phyloP scores from a whole-genome alignment of 2,888 invertebrate genomes.

The Leptinotarsa peninsularis region DNA sequence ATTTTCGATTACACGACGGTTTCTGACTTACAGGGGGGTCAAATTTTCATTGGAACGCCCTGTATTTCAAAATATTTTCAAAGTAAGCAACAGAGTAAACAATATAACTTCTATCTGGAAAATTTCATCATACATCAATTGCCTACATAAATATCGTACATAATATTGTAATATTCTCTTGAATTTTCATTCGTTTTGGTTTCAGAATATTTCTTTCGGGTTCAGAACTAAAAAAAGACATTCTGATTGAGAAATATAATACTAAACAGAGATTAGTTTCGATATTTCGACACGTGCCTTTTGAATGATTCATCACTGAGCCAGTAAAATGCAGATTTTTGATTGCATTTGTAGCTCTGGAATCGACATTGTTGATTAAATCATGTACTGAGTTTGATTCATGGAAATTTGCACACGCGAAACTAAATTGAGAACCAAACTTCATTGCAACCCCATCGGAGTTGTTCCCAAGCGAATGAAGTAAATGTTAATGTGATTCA shows the following conservation, averaged over 20 bases:
- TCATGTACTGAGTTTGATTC: not conserved
- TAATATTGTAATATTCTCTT: too few species aligned
- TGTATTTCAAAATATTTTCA: too few species aligned
- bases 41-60: too few species aligned
- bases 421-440: not conserved
- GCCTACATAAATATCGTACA: too few species aligned
- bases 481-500: not conserved
- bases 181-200: too few species aligned
- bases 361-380: constrained; percentile 7
- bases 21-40: too few species aligned
- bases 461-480: not conserved
- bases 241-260: not conserved
- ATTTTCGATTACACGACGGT: too few species aligned
- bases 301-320: not conserved
- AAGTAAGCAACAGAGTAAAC: too few species aligned
- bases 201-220: too few species aligned
- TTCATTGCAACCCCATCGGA: constrained; percentile 3
- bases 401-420: not conserved
- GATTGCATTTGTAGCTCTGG: not conserved
- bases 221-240: too few species aligned
- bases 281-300: not conserved
- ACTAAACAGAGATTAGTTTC: not conserved
- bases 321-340: not conserved
- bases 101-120: too few species aligned
- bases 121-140: too few species aligned